Base-by-base conservation (phyloP, 1,140 invertebrate genomes). In the Tribolium castaneum region DNA sequence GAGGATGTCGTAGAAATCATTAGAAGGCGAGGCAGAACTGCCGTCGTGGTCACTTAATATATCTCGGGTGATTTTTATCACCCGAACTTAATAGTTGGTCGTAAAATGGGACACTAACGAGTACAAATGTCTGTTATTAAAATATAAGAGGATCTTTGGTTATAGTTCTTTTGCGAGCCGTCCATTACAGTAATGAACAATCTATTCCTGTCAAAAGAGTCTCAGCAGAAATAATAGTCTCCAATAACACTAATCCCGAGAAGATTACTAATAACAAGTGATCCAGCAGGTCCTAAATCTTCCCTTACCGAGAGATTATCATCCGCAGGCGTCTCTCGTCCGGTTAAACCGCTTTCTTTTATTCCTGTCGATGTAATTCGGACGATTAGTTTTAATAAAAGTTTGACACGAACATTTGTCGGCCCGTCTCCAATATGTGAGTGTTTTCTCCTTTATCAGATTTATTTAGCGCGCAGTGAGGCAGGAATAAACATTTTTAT, bases 171-270 rank as follows among this genome's bases (percentile, higher is more conserved):
- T 59, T 39, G 14, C 12, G 59, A 35, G 49, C 51, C 77, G 78
- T 80, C 77, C 77, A 77, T 80, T 80, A 80, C 78, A 77, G 75
- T 78, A 80, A 80, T 80, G 79, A 80, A 80, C 79, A 80, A 80
- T 80, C 79, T 80, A 80, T 80, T 76, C 66, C 56, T 66, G 54
- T 54, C 51, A 70, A 78, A 80, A 73, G 79, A 75, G 70, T 75
- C 75, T 76, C 52, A 76, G 74, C 77, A 71, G 73, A 78, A 78
- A 80, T 80, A 80, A 80, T 78, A 80, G 79, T 77, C 77, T 78
- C 30, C 78, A 80, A 80, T 80, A 80, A 80, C 77, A 71, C 77
- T 80, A 80, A 80, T 80, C 79, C 79, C 54, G 78, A 78, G 76
- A 77, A 78, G 77, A 78, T 80, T 78, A 78, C 79, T 76, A 80